A percentile compares a stretch with the other conserved stretches of the same genome.
phyloP scores from a whole-genome alignment of 2,888 invertebrate species.

The Sphaerophoria rueppellii region DNA sequence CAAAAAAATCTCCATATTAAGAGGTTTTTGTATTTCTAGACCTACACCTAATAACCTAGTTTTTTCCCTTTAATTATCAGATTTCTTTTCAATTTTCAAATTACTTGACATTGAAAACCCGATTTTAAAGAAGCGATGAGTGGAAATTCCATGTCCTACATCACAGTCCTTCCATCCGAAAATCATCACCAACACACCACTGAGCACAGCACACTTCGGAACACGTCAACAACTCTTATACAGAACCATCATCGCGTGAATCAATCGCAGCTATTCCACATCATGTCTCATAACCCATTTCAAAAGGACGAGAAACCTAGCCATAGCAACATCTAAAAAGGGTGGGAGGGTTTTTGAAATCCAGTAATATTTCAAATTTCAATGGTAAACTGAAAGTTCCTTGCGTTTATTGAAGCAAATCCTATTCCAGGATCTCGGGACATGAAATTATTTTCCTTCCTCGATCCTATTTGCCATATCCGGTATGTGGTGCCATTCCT shows the following conservation, averaged over 20 bases:
- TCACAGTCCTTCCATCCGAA: too few species aligned
- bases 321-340: background rate
- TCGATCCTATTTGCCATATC: background rate
- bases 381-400: slow-evolving; percentile 11
- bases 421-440: slow-evolving; percentile 6
- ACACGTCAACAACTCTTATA: background rate
- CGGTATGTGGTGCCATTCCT: background rate
- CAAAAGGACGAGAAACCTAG: background rate
- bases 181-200: background rate
- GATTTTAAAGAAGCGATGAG: too few species aligned
- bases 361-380: slow-evolving; percentile 16
- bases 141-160: too few species aligned
- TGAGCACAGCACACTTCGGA: slow-evolving; percentile 6
- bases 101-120: too few species aligned
- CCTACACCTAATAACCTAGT: too few species aligned
- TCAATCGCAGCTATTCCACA: slow-evolving; percentile 5
- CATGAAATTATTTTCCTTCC: slow-evolving; percentile 18
- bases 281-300: slow-evolving; percentile 15
- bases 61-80: too few species aligned
- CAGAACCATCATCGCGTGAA: slow-evolving; percentile 26
- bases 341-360: background rate
- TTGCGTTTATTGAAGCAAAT: slow-evolving; percentile 21
- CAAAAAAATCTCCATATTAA: too few species aligned
- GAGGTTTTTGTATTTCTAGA: too few species aligned
- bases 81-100: too few species aligned